Conservation (phyloP, 2,113 vertebrate genomes). For the Alexandromys fortis region DNA sequence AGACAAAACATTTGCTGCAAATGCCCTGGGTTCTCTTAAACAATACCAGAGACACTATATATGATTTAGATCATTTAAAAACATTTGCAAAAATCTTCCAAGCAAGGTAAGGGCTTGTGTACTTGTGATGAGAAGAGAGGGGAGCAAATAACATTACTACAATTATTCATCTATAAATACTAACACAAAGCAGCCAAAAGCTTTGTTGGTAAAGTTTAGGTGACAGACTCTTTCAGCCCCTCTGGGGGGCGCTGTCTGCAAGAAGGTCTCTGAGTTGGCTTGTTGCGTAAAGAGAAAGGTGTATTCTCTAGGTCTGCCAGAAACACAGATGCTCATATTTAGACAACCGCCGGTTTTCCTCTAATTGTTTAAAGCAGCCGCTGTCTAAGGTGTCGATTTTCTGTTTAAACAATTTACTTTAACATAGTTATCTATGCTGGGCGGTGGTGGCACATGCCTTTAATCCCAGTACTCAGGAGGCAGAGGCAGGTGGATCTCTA, state of each 20-base stretch:
- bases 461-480: no score
- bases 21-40: slow-evolving; percentile 10
- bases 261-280: neutral
- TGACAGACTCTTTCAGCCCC: neutral
- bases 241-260: slow-evolving; percentile 14
- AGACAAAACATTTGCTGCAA: neutral
- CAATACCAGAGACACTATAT: neutral
- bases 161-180: neutral
- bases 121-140: neutral
- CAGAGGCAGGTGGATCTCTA: no score
- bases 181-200: neutral
- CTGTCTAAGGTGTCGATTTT: neutral
- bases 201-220: neutral
- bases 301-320: neutral
- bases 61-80: neutral
- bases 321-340: neutral
- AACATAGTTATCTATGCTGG: neutral
- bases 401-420: neutral
- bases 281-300: neutral
- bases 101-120: neutral
- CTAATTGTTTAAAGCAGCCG: neutral
- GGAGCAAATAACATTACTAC: neutral
- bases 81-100: neutral
- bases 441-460: no score
- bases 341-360: neutral